Conservation (phyloP, 2,888 invertebrate species). For the Tinea semifulvella region DNA sequence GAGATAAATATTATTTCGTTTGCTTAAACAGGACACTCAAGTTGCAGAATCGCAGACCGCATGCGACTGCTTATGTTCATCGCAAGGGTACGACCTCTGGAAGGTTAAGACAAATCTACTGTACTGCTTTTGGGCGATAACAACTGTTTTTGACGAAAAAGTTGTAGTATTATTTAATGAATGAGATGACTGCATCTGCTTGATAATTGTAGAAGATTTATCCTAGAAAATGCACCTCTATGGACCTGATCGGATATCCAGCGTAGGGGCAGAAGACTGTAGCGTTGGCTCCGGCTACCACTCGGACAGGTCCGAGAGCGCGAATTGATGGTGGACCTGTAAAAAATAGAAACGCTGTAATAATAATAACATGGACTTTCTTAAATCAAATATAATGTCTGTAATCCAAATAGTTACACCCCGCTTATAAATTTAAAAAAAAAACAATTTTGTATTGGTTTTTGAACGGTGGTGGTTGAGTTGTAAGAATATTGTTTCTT, state of each 20-base stretch:
- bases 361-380: too few relatives aligned
- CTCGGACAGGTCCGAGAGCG: slow-evolving; percentile 74
- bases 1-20: not conserved
- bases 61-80: slow-evolving; percentile 1
- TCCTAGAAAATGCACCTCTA: slow-evolving; percentile 58
- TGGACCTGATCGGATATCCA: slow-evolving; percentile 81
- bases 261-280: slow-evolving; percentile 84
- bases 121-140: too few relatives aligned
- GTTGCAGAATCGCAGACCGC: slow-evolving; percentile 1
- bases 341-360: not conserved
- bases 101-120: too few relatives aligned
- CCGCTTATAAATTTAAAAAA: too few relatives aligned
- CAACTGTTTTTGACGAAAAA: too few relatives aligned
- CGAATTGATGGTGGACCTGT: slow-evolving; percentile 78
- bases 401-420: too few relatives aligned
- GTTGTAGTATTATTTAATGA: too few relatives aligned
- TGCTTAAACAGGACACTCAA: not conserved
- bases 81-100: slow-evolving; percentile 7
- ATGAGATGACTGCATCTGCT: too few relatives aligned
- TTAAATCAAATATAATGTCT: too few relatives aligned
- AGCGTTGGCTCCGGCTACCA: slow-evolving; percentile 79
- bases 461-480: too few relatives aligned
- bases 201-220: slow-evolving; percentile 35
- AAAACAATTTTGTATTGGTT: too few relatives aligned
- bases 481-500: too few relatives aligned